Base-by-base conservation (phyloP, 2,888 invertebrate species). In the Hirtodrosophila confusa region DNA sequence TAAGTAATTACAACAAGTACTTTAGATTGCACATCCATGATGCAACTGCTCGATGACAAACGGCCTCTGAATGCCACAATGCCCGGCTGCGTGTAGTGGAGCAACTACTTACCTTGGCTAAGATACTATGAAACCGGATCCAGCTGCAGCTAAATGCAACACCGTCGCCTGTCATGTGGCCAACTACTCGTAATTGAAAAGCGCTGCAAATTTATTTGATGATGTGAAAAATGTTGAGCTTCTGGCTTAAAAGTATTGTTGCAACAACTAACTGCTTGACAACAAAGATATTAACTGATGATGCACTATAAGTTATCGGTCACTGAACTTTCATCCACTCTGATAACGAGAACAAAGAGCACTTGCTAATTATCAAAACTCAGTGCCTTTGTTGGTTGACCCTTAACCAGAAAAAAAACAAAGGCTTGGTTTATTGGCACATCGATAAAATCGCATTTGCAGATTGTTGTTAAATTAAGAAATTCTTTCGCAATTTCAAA, bases 41-140 rank as follows among this genome's bases (percentile, higher is more conserved):
- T 48, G 48, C 57, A 51, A 43, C 24, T 31, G 1, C 6, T 5
- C 5, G 40, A 49, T 53, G 55, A 24, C 48, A 53, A 56, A 63
- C 27, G 1, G 0, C 2, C 2, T 69, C n/a, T 11, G 5, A 27
- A 39, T 48, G 47, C 37, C 24, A 10, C 48, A 44, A 44, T 63
- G 40, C 44, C 17, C 31, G 11, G n/a, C 7, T 48, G 17, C 2
- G 17, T 1, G 17, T 4, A 11, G 11, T 39, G 35, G 37, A 11
- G 49, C 12, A 49, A 35, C 23, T n/a, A 43, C 36, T 35, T 60
- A 43, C 54, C 50, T 76, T 71, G 67, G 47, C 47, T 49, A 55
- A 55, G 17, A 27, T 35, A 8, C 29, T 29, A 51, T 35, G 36
- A 49, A 77, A 73, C 80, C 74, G 80, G 77, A 80, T 80, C 80